Conservation (phyloP, 23 tunicate species). For the Corella eumyota region DNA sequence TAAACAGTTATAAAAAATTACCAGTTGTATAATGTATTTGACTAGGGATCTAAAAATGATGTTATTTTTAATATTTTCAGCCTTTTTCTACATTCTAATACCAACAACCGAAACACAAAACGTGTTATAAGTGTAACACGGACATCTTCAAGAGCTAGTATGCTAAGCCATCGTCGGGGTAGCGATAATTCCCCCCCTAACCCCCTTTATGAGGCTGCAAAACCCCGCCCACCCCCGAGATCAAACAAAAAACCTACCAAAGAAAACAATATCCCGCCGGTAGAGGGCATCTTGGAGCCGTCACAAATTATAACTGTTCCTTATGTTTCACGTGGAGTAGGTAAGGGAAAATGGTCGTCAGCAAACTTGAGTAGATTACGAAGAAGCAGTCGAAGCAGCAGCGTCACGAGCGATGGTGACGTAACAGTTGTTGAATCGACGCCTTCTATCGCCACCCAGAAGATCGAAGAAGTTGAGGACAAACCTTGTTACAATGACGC, state of each 20-base stretch:
- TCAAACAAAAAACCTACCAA: background rate
- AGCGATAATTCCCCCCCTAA: constrained; percentile 23
- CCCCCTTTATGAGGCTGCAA: constrained; percentile 51
- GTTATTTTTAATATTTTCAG: too few species aligned
- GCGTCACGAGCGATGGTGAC: constrained; percentile 2
- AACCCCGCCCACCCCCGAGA: constrained; percentile 41
- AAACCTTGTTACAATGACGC: constrained; percentile 5
- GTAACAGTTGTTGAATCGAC: background rate
- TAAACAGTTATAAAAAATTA: too few species aligned
- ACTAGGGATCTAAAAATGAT: too few species aligned
- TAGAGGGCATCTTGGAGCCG: background rate
- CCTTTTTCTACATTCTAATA: too few species aligned
- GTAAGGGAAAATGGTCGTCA: background rate
- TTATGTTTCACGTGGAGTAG: constrained; percentile 22
- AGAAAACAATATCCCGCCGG: constrained; percentile 4
- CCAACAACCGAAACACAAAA: constrained; percentile 4
- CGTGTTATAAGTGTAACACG: constrained; percentile 10
- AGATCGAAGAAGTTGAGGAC: constrained; percentile 3
- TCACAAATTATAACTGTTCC: constrained; percentile 21
- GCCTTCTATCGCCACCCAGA: background rate
- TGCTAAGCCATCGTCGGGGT: constrained; percentile 2
- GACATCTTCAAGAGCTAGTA: constrained; percentile 9
- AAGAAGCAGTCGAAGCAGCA: background rate
- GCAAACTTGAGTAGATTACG: constrained; percentile 1
- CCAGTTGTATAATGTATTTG: too few species aligned